Evolutionary conservation across 2,113 vertebrate genomes (phyloP).

Genomic region (Perca flavescens): DNA sequence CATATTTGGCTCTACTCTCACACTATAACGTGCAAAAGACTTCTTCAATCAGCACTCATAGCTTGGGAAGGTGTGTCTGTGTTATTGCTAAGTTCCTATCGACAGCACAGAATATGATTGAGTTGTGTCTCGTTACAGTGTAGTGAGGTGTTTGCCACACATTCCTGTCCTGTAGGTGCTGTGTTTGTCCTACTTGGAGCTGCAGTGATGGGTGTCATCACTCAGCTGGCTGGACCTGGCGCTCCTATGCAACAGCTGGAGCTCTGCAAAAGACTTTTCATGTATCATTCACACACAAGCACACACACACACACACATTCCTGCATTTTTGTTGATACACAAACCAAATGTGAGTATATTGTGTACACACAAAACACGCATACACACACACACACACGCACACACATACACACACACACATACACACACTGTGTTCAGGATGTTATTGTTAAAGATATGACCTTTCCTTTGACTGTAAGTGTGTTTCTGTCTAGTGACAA

Average conservation of each 20-base stretch:
- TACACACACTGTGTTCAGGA: background rate
- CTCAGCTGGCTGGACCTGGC: slow-evolving; percentile 29
- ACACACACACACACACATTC: slow-evolving; percentile 28
- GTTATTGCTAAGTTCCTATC: background rate
- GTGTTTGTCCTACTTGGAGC: slow-evolving; percentile 45
- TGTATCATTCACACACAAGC: slow-evolving; percentile 37
- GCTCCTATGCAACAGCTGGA: slow-evolving; percentile 63
- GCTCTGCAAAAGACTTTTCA: slow-evolving; percentile 19
- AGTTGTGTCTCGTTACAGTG: background rate
- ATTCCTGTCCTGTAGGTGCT: slow-evolving; percentile 29
- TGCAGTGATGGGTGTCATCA: slow-evolving; percentile 4
- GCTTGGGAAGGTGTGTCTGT: background rate
- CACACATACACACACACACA: background rate
- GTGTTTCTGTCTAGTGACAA: background rate
- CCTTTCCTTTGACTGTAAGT: background rate
- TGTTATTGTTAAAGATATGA: slow-evolving; percentile 2
- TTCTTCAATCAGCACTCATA: background rate
- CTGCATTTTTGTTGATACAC: too few relatives aligned
- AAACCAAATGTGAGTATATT: too few relatives aligned
- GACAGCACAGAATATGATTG: background rate
- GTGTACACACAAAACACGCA: background rate
- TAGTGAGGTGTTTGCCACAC: slow-evolving; percentile 25
- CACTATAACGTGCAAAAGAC: background rate
- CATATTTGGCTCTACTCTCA: slow-evolving; percentile 13
- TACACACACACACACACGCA: background rate